Evolutionary conservation across 2,888 invertebrate species (phyloP), one percentile per base, ranked within the genome.

Genomic region (Troides helena): DNA sequence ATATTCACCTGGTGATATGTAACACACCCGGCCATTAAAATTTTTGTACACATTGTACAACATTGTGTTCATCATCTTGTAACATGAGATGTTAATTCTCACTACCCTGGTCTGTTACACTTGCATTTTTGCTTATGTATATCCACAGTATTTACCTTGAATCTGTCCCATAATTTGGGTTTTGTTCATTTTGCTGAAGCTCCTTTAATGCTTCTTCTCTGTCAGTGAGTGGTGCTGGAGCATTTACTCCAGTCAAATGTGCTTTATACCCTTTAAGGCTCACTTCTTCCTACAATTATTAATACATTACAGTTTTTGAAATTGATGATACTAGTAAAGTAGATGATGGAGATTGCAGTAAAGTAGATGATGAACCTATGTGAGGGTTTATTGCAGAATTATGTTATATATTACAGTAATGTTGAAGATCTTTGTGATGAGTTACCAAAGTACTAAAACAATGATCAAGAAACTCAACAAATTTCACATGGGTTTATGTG

Each of bases 221-320:
- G 67, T 94, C 94, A 0, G 99, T 98, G 66, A 99, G 93, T 0
- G 99, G 99, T 4, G 97, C 98, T 0, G 99, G 98, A 0, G 97
- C 96, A 64, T 95, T 94, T 69, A 96, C 95, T 8, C 96, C 95
- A 73, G 94, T 94, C 77, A 97, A 94, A 81, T 98, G 96, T 74
- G 95, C 95, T 74, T 95, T 94, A 85, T 98, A 98, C 0, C 98
- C 98, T 72, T 94, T 94, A 50, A 98, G 87, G 12, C 95, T 95
- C 1, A 98, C 94, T 84, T 99, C 99, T 73, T 95, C 95, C 94
- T 97, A 39, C 10, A 39, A 39, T 39, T 39, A 39, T 39, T 39
- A 39, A 39, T 10, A 39, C 5, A 30, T 30, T 30, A 10, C 0
- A 39, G 1, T 39, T 39, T 39, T 39, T 39, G 6, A 39, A 39